phyloP scores from a whole-genome alignment of 2,113 vertebrate genomes.

The Brachirus orientalis region DNA sequence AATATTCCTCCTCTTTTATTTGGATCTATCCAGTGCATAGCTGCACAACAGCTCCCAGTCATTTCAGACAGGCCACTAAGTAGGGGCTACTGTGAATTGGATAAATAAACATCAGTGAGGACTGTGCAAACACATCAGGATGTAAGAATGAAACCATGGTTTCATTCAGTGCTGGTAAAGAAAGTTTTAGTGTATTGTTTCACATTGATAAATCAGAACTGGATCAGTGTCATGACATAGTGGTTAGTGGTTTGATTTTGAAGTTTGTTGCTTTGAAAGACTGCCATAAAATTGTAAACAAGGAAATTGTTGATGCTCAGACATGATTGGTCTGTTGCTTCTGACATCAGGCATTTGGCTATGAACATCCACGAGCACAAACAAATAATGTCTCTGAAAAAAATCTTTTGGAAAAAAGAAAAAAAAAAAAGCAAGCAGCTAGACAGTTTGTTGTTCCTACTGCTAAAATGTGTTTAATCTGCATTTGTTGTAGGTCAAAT shows the following conservation, averaged over 20 bases:
- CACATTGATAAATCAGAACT: conserved; percentile 44
- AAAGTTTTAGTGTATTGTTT: conserved; percentile 47
- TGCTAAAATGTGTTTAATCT: no score
- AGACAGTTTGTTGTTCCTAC: not conserved
- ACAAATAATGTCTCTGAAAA: not conserved
- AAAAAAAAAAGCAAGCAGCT: no score
- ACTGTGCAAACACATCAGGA: conserved; percentile 47
- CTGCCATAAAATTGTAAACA: conserved; percentile 2
- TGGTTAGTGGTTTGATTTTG: conserved; percentile 31
- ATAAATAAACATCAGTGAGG: conserved; percentile 69
- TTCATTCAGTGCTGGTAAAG: conserved; percentile 56
- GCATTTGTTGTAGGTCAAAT: no score
- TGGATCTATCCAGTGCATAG: conserved; percentile 69
- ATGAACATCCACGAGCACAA: not conserved
- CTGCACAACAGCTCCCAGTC: conserved; percentile 74
- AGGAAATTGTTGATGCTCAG: not conserved
- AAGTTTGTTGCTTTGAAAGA: conserved; percentile 9
- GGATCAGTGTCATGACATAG: conserved; percentile 51
- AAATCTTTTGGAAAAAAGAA: no score
- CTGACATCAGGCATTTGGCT: conserved; percentile 1
- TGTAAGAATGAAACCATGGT: conserved; percentile 50
- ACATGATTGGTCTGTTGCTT: not conserved
- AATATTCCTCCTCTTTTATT: conserved; percentile 75
- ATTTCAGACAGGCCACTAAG: conserved; percentile 77
- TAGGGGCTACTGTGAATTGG: conserved; percentile 69